Evolutionary conservation across 2,113 vertebrate species (phyloP).

Genomic region (Eclectus roratus): DNA sequence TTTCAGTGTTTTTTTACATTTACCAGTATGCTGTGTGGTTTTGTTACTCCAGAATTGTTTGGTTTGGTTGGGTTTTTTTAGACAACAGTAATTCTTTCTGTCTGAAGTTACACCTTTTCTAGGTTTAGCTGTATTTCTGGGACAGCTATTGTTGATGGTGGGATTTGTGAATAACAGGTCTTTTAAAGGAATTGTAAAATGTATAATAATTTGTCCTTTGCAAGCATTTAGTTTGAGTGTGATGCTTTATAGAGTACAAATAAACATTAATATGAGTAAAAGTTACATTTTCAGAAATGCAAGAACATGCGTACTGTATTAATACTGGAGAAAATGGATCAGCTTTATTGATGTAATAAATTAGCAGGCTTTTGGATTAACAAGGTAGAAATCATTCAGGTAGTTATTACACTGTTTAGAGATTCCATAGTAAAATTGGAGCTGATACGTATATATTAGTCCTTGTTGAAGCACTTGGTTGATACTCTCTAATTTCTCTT

Average conservation of each 20-base stretch:
- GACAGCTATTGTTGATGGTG: neutral
- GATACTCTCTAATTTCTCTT: slow-evolving; percentile 38
- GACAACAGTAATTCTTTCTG: neutral
- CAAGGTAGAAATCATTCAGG: neutral
- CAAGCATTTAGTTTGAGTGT: neutral
- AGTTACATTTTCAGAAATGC: neutral
- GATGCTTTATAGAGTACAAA: neutral
- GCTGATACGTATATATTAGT: neutral
- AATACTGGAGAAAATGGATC: neutral
- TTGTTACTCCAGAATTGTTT: neutral
- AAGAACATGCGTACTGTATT: neutral
- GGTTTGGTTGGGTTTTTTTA: rapidly evolving
- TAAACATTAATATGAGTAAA: neutral
- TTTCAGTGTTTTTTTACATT: neutral
- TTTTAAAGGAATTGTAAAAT: neutral
- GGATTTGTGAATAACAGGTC: neutral
- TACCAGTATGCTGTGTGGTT: neutral
- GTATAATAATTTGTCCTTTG: neutral
- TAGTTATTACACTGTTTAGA: neutral
- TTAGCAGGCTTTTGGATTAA: neutral
- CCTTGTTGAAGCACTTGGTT: neutral
- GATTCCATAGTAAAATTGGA: neutral
- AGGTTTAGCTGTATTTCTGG: neutral
- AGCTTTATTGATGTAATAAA: neutral
- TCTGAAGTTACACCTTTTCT: neutral